These are phyloP conservation scores for Eufriesea mexicana DNA, from an alignment of 1,140 invertebrate species.

Conservation along the genomic window DNA sequence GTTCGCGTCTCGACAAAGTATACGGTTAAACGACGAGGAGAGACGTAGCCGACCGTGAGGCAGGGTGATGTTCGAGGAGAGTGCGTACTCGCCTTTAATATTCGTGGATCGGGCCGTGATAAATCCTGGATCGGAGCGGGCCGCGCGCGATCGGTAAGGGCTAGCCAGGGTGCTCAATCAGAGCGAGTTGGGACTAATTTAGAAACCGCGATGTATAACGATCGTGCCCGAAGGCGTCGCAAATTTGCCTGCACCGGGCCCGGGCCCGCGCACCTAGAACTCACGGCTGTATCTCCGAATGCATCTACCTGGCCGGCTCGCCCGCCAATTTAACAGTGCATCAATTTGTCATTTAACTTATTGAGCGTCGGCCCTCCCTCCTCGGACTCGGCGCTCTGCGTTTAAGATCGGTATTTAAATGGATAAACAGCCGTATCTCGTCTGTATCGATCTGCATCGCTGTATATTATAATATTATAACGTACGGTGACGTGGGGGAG, in stretches of 20 bases:
- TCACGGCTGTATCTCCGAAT: slow-evolving; percentile 61
- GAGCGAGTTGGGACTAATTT: slow-evolving; percentile 64
- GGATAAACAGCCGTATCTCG: slow-evolving; percentile 14
- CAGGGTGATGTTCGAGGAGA: slow-evolving; percentile 16
- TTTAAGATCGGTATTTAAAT: slow-evolving; percentile 13
- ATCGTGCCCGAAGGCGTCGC: slow-evolving; percentile 57
- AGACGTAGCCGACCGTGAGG: slow-evolving; percentile 12
- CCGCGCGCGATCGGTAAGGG: slow-evolving; percentile 42
- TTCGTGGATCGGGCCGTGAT: slow-evolving; percentile 58
- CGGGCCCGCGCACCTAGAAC: slow-evolving; percentile 47
- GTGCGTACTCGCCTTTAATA: slow-evolving; percentile 48
- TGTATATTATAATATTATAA: not conserved
- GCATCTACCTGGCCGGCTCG: slow-evolving; percentile 59
- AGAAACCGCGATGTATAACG: slow-evolving; percentile 63
- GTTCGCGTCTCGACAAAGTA: not conserved
- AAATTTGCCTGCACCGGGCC: slow-evolving; percentile 42
- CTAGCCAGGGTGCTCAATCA: slow-evolving; percentile 53
- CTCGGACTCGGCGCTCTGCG: too few relatives aligned
- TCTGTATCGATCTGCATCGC: not conserved
- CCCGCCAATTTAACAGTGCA: slow-evolving; percentile 57
- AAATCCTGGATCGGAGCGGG: slow-evolving; percentile 54
- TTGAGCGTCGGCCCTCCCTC: slow-evolving; percentile 6
- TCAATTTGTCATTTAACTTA: slow-evolving; percentile 67
- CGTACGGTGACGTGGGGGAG: not conserved
- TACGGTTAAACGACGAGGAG: not conserved